Base-by-base conservation (phyloP, 2,113 vertebrate species). In the Lycaon pictus region DNA sequence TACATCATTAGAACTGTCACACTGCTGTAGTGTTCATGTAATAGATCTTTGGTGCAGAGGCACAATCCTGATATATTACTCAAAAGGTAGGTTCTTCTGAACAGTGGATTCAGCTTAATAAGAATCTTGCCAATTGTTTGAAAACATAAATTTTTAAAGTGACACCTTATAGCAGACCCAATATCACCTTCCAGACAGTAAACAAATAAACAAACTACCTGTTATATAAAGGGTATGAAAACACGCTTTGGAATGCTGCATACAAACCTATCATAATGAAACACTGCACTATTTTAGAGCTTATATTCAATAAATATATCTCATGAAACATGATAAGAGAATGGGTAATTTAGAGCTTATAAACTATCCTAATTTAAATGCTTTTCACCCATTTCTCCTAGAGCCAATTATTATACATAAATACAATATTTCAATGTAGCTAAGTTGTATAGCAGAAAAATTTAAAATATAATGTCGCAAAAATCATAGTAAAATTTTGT, bases 21-120 rank as follows among this genome's bases (percentile, higher is more conserved):
- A 5, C 1, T 22, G 72, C 93, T 29, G 32, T 62, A 37, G 43
- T 48, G 17, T 51, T 92, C 56, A 37, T 60, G n/a, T 48, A 53
- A 95, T 96, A 88, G 65, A 83, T 96, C 92, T 95, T 93, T n/a
- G 27, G 55, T 62, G 74, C 55, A 95, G 94, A 97, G 91, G 23
- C 43, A 93, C 76, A 27, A 71, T 62, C 1, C 0, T 91, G 72
- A 96, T 89, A 43, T 93, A 97, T 88, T 83, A 83, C 88, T 67
- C 80, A 87, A 92, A 94, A 96, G 55, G 35, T 71, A 67, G 53
- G 35, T 83, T 88, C 51, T 87, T 92, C 91, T 93, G 71, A 93
- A 71, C 51, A 84, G 62, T 53, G 15, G n/a, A 82, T 83, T 96
- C 90, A 81, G 58, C n/a, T 95, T 94, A 83, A 87, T 87, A 89